phyloP scores from a whole-genome alignment of 2,113 vertebrate genomes.

The Coreoperca whiteheadi region DNA sequence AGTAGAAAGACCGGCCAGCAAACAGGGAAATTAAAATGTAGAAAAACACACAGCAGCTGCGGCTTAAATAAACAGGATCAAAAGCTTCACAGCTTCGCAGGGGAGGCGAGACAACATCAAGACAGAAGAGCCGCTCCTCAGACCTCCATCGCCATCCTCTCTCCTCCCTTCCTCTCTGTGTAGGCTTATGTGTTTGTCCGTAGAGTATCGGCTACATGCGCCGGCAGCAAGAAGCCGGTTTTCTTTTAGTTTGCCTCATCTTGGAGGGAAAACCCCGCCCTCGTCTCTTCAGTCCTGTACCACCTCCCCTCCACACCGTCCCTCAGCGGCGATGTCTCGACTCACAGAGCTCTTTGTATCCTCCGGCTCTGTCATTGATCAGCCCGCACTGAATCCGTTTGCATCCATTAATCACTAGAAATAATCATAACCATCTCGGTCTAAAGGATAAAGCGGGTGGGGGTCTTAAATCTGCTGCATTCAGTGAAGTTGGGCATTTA shows the following conservation, averaged over 20 bases:
- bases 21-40: background rate
- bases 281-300: conserved; percentile 39
- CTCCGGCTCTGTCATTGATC: conserved; percentile 10
- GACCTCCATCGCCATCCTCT: conserved; percentile 45
- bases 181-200: conserved; percentile 32
- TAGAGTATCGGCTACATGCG: conserved; percentile 59
- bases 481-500: conserved; percentile 44
- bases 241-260: conserved; percentile 70
- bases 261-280: conserved; percentile 81
- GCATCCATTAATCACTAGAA: conserved; percentile 22
- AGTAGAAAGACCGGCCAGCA: background rate
- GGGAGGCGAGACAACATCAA: conserved; percentile 51
- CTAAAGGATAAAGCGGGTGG: conserved; percentile 30
- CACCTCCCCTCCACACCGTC: conserved; percentile 44
- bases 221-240: conserved; percentile 64
- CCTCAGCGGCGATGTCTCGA: conserved; percentile 73
- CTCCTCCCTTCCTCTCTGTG: conserved; percentile 29
- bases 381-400: background rate
- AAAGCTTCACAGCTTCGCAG: conserved; percentile 33
- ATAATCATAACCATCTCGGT: conserved; percentile 32
- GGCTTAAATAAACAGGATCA: conserved; percentile 40
- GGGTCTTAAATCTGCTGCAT: conserved; percentile 18
- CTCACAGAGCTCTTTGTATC: conserved; percentile 71
- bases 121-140: conserved; percentile 50
- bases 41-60: conserved; percentile 22